Evolutionary conservation across 1,140 invertebrate species (phyloP).

Genomic region (Thaumatotibia leucotreta): DNA sequence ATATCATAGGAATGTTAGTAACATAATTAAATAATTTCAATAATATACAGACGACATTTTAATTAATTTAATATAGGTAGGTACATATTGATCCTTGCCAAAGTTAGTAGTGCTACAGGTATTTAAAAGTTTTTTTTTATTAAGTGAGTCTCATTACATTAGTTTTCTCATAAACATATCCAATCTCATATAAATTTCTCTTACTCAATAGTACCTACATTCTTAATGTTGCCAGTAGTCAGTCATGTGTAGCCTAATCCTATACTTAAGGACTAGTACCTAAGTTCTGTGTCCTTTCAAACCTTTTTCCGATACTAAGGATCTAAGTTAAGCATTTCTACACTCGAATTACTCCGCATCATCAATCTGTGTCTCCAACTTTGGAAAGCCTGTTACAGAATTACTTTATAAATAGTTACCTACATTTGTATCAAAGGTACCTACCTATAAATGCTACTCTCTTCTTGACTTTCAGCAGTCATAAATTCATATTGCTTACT

Average conservation of each 20-base stretch:
- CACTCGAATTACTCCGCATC: background rate
- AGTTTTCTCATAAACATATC: background rate
- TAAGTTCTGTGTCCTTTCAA: background rate
- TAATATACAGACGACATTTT: too few species aligned
- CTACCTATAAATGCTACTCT: background rate
- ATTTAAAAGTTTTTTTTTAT: background rate
- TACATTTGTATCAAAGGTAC: background rate
- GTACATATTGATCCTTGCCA: too few species aligned
- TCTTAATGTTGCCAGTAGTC: background rate
- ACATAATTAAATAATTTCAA: too few species aligned
- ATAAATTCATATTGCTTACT: background rate
- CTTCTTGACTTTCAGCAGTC: background rate
- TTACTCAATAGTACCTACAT: background rate
- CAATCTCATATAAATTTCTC: background rate
- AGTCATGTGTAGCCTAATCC: background rate
- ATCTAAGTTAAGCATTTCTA: background rate
- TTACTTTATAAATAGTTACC: background rate
- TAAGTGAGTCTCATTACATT: background rate
- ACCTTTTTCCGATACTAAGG: background rate
- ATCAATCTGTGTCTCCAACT: slow-evolving; percentile 1
- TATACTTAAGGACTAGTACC: too few species aligned
- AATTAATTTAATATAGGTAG: too few species aligned
- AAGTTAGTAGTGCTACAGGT: too few species aligned
- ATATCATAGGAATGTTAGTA: too few species aligned
- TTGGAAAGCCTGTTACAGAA: background rate